Conservation (phyloP, 2,888 invertebrate species). For the Drosophila fulvimacula region DNA sequence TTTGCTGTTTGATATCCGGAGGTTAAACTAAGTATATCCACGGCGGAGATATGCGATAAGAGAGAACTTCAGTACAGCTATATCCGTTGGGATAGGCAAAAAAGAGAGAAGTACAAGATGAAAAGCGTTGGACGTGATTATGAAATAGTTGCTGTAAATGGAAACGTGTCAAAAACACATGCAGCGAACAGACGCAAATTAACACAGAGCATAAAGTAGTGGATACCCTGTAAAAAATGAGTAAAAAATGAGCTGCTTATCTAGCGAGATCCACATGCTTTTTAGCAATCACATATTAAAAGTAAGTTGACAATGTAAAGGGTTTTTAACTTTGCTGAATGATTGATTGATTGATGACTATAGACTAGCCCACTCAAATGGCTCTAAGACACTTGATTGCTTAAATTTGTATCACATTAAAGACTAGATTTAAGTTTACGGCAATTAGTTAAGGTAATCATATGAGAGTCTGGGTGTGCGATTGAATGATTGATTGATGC, state of each 20-base stretch:
- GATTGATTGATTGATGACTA: not conserved
- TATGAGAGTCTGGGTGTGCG: not conserved
- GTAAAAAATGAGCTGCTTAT: too few relatives aligned
- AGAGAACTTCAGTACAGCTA: constrained; percentile 1
- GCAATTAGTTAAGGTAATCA: not conserved
- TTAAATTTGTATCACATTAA: not conserved
- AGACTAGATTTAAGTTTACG: not conserved
- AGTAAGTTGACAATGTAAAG: too few relatives aligned
- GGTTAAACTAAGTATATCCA: constrained; percentile 23
- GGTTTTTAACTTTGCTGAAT: not conserved
- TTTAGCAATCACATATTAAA: too few relatives aligned
- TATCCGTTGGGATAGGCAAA: constrained; percentile 1
- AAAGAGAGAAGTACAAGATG: not conserved
- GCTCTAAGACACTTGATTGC: not conserved
- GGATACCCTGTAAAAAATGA: too few relatives aligned
- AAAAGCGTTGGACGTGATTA: constrained; percentile 5
- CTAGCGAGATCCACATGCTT: too few relatives aligned
- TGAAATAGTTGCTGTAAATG: constrained; percentile 17
- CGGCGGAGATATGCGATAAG: constrained; percentile 12
- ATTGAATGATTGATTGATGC: constrained; percentile 9
- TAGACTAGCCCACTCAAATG: too few relatives aligned
- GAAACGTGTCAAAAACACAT: constrained; percentile 7
- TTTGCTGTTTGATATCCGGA: constrained; percentile 52
- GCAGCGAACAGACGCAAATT: constrained; percentile 6
- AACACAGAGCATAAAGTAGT: not conserved